Conservation (phyloP, 1,140 invertebrate species). For the Mesaphorura yosii region DNA sequence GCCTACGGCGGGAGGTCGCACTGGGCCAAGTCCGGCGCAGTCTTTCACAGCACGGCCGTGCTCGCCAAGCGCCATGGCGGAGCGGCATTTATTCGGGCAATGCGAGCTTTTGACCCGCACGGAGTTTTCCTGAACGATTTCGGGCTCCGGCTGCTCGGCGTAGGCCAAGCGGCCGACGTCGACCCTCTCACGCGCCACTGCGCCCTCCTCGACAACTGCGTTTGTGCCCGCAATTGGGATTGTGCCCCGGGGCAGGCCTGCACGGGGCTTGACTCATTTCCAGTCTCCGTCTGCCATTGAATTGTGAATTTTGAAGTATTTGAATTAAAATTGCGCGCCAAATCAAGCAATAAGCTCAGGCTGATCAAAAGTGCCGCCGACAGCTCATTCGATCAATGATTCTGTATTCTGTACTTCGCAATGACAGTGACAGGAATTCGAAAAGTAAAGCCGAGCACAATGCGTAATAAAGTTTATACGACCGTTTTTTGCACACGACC, state of each 20-base stretch:
- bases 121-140: slow-evolving; percentile 13
- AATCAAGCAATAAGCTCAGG: too few relatives aligned
- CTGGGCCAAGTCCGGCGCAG: slow-evolving; percentile 10
- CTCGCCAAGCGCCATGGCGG: neutral
- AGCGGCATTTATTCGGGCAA: neutral
- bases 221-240: neutral
- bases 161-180: neutral
- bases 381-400: too few relatives aligned
- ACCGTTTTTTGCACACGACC: too few relatives aligned
- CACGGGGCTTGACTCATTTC: too few relatives aligned
- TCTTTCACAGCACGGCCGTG: neutral
- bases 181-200: slow-evolving; percentile 7
- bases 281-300: too few relatives aligned
- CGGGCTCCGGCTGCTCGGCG: neutral
- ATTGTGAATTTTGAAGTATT: too few relatives aligned
- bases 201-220: slow-evolving; percentile 11
- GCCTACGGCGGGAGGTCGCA: slow-evolving; percentile 12
- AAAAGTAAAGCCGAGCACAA: too few relatives aligned
- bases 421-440: too few relatives aligned
- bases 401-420: too few relatives aligned
- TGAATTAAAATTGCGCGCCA: too few relatives aligned
- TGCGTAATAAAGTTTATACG: too few relatives aligned
- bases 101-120: slow-evolving; percentile 12
- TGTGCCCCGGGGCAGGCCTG: neutral
- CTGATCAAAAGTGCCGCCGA: too few relatives aligned